A percentile compares a stretch with the other conserved stretches of the same genome.
phyloP scores from a whole-genome alignment of 2,888 invertebrate genomes.

The Phyllotreta cruciferae region DNA sequence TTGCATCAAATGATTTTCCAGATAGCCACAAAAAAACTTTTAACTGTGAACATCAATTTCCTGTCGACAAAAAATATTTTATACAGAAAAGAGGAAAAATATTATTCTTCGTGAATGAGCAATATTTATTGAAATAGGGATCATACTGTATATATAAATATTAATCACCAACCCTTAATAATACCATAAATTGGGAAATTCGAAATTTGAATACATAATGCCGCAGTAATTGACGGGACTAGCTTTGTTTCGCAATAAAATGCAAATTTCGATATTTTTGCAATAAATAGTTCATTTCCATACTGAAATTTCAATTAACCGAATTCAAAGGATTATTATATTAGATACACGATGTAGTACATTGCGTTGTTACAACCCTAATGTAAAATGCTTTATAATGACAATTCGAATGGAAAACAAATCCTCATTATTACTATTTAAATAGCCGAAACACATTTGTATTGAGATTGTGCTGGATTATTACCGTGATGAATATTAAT shows the following conservation, averaged over 20 bases:
- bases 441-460: background rate
- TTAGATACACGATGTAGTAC: constrained; percentile 9
- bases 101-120: no score
- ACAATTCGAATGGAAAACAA: constrained; percentile 18
- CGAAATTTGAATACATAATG: background rate
- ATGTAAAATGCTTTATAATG: constrained; percentile 11
- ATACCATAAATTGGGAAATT: background rate
- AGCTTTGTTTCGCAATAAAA: constrained; percentile 10
- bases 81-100: no score
- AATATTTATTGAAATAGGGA: no score
- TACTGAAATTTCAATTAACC: constrained; percentile 21
- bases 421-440: constrained; percentile 12
- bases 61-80: no score
- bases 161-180: background rate
- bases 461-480: no score
- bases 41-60: no score
- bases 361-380: constrained; percentile 6
- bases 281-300: constrained; percentile 18
- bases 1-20: no score
- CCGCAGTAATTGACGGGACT: constrained; percentile 1
- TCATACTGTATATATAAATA: no score
- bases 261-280: constrained; percentile 26
- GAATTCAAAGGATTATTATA: constrained; percentile 22
- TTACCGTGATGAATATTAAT: no score
- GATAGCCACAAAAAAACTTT: no score